phyloP scores from a whole-genome alignment of 1,140 invertebrate genomes.

The Papilio xuthus region DNA sequence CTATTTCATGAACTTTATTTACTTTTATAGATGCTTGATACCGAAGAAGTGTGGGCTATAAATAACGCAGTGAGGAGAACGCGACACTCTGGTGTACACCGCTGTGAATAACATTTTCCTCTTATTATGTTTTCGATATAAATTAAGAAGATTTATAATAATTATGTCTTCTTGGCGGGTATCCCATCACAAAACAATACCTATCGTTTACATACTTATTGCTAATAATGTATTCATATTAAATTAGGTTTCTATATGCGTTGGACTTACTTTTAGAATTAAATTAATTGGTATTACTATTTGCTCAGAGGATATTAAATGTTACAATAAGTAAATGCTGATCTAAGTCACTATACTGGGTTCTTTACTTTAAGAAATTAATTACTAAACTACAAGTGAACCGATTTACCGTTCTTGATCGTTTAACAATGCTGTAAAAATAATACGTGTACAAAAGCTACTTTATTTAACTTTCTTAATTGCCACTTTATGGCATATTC shows the following conservation, averaged over 20 bases:
- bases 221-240: no score
- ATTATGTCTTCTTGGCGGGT: neutral
- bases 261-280: no score
- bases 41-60: constrained; percentile 71
- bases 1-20: constrained; percentile 77
- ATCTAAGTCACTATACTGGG: neutral
- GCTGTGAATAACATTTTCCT: constrained; percentile 38
- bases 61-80: constrained; percentile 65
- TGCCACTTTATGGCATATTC: constrained; percentile 27
- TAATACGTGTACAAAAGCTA: neutral
- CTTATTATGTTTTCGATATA: constrained; percentile 37
- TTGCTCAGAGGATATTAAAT: no score
- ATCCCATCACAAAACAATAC: neutral
- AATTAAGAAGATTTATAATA: constrained; percentile 39
- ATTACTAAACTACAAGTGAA: neutral
- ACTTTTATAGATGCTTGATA: constrained; percentile 74
- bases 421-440: neutral
- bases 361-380: neutral
- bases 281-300: no score
- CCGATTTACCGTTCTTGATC: neutral
- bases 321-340: no score
- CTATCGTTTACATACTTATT: neutral
- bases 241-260: no score
- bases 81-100: constrained; percentile 40
- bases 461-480: neutral